Evolutionary conservation across 2,797 vertebrate species (phyloP), one percentile per base, ranked within the genome.

Genomic region (Poliocrania exsul): DNA sequence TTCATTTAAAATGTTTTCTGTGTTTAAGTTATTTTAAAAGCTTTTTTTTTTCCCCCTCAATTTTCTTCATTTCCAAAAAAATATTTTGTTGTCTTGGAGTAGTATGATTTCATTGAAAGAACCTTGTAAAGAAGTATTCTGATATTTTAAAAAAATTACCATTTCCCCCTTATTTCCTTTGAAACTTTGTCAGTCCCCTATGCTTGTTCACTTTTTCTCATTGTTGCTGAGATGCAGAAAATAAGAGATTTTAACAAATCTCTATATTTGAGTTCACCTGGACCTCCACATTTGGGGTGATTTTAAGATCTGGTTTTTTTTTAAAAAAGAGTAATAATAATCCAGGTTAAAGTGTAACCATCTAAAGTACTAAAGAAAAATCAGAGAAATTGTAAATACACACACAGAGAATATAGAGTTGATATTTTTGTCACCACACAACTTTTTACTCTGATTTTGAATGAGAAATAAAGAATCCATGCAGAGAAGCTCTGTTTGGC

Each of bases 371-470:
- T 38, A 33, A 75, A 57, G 9, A 64, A 51, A 73, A 70, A 51
- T 24, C 17, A 37, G 21, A 64, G 3, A 10, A 72, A 58, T 26
- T 54, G 14, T 40, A 15, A 28, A 15, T 16, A 29, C 5, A 31
- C 0, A 8, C 21, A 49, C 5, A 65, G 0, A 31, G 10, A 38
- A 1, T 25, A 42, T 1, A 70, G 28, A 25, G 2, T 56, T 1
- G 0, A 7, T 9, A 15, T 26, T 71, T 5, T 29, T 83, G 7
- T 38, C 15, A 31, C 44, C 8, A 44, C 2, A 15, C 3, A 65
- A 16, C 0, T 13, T 88, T 87, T 83, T 62, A 17, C 14, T 61
- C 12, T 46, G 17, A 9, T 40, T 92, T 77, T 87, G 49, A 35
- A 35, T 16, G 53, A 6, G 3, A 60, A 88, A 64, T 31, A 4